Conservation (phyloP, 2,113 vertebrate species). For the Hypanus sabinus region DNA sequence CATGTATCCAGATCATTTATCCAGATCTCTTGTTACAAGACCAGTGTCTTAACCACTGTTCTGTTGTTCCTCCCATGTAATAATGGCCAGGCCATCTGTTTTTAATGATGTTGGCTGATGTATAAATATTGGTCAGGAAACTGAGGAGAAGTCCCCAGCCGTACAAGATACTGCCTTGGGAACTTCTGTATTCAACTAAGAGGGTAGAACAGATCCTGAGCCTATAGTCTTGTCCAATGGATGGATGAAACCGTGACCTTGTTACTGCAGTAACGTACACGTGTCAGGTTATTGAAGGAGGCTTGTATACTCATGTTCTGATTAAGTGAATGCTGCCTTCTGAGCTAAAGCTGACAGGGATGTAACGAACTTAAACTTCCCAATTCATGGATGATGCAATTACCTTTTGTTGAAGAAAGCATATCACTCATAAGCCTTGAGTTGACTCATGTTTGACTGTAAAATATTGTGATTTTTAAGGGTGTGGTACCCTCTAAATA, state of each 20-base stretch:
- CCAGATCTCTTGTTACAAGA: no score
- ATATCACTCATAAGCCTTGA: background rate
- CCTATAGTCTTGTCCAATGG: background rate
- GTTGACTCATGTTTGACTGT: background rate
- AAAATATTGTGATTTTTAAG: background rate
- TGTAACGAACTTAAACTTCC: background rate
- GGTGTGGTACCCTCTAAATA: background rate
- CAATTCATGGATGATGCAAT: background rate
- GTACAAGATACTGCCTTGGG: background rate
- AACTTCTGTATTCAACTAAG: background rate
- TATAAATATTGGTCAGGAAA: background rate
- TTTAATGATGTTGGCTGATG: background rate
- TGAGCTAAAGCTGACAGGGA: background rate
- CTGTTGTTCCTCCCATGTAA: background rate
- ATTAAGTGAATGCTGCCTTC: background rate
- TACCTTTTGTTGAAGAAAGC: background rate
- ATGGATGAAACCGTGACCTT: background rate
- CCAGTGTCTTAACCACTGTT: no score
- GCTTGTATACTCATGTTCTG: background rate
- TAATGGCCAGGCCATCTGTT: background rate
- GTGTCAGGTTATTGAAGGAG: background rate
- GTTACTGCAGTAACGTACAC: background rate
- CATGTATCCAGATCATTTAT: no score
- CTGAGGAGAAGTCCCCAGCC: background rate
- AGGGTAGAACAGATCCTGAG: background rate